Evolutionary conservation across 2,113 vertebrate genomes (phyloP).

Genomic region (Pseudonaja textilis): DNA sequence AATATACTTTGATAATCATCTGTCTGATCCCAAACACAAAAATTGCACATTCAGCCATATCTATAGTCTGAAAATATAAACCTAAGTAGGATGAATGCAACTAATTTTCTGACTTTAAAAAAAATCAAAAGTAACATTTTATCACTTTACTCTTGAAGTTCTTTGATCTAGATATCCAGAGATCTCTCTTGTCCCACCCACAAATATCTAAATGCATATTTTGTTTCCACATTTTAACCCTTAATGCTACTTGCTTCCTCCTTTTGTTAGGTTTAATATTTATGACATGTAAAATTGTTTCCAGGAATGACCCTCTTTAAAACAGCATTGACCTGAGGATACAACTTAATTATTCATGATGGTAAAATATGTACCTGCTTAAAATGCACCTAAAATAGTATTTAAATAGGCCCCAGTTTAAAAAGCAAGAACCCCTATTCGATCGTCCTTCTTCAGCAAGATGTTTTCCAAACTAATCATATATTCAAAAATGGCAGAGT

Average conservation of each 20-base stretch:
- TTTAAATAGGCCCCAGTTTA: neutral
- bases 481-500: neutral
- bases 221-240: accelerated
- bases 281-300: conserved; percentile 14
- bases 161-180: neutral
- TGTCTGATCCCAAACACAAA: neutral
- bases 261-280: conserved; percentile 42
- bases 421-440: neutral
- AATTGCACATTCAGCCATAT: neutral
- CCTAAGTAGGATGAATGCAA: neutral
- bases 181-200: neutral
- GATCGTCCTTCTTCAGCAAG: neutral
- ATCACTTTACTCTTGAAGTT: neutral
- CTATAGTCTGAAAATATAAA: neutral
- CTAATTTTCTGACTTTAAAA: neutral
- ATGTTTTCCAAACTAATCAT: neutral
- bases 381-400: neutral
- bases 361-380: conserved; percentile 19
- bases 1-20: neutral
- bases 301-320: neutral
- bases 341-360: conserved; percentile 26
- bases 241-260: conserved; percentile 30
- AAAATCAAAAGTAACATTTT: neutral
- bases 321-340: conserved; percentile 12
- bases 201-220: neutral